Evolutionary conservation across 1,140 invertebrate species (phyloP), one percentile per base, ranked within the genome.

Genomic region (Neodiprion pinetum): DNA sequence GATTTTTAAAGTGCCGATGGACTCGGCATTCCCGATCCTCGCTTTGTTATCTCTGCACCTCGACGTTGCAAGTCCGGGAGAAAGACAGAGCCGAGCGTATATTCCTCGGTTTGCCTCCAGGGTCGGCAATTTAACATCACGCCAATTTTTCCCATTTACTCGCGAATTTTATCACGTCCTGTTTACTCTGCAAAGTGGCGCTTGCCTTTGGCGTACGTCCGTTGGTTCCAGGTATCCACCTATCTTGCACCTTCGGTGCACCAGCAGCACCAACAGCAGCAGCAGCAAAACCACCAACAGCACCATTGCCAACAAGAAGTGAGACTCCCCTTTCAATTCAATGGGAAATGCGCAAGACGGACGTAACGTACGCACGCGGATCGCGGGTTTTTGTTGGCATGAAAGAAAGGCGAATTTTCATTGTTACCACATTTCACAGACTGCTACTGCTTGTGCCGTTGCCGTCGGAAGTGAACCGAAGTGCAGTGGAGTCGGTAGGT

Each of bases 131-230:
- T 61, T 61, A 17, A 61, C 5, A 61, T 17, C 11, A 5, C n/a
- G 53, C 53, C 53, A 61, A 61, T 61, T 61, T 61, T 61, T 61
- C 53, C 53, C 11, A 14, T 61, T 61, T 61, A 61, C 53, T 14
- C 53, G 53, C n/a, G 53, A 61, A 61, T 61, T 61, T 61, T 61
- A 61, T 61, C 53, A 61, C 53, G 53, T 61, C 8, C 53, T 61
- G 53, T 61, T 61, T 61, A 61, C 53, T 61, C 53, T 61, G 53
- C n/a, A 61, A 61, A 61, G 53, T 61, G 53, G 53, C 11, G 53
- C 53, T 61, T 17, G 53, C 53, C 53, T 61, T 61, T 17, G 53
- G 53, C 53, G 53, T 12, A 12, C 3, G 53, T 61, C n/a, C 7
- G 53, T 61, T 40, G 28, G 28, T 40, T 40, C 28, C 28, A 40